phyloP scores from a whole-genome alignment of 2,113 vertebrate species.

The Nothoprocta perdicaria region DNA sequence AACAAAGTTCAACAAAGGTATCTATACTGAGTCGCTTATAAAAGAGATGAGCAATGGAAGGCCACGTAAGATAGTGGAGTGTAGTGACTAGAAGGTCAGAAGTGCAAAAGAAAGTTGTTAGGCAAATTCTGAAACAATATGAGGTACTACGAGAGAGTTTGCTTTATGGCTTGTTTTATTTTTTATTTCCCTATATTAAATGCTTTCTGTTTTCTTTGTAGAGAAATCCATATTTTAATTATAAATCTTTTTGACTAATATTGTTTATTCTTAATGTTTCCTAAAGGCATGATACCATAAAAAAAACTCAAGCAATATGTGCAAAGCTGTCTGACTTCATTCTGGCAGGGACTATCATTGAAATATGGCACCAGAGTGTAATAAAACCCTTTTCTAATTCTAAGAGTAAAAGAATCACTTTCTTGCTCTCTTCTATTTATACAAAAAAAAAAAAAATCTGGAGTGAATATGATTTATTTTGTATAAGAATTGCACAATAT shows the following conservation, averaged over 20 bases:
- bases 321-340: background rate
- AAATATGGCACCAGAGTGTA: background rate
- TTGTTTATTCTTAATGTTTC: background rate
- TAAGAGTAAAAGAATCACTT: background rate
- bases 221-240: background rate
- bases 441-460: background rate
- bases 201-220: background rate
- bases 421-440: background rate
- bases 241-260: background rate
- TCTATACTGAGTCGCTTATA: background rate
- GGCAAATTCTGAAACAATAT: background rate
- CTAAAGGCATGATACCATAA: background rate
- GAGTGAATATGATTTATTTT: background rate
- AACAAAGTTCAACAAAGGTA: background rate
- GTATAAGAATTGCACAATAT: accelerated
- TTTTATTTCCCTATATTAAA: background rate
- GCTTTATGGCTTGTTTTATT: background rate
- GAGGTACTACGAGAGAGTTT: background rate
- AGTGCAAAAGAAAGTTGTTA: background rate
- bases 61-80: background rate
- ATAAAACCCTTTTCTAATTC: background rate
- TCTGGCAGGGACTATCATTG: background rate
- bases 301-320: background rate
- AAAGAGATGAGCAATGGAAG: background rate
- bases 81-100: background rate